Percentiles rank a stretch among this genome's conserved stretches.
Evolutionary conservation across 2,888 invertebrate species (phyloP).

Genomic region (Eulithis prunata): DNA sequence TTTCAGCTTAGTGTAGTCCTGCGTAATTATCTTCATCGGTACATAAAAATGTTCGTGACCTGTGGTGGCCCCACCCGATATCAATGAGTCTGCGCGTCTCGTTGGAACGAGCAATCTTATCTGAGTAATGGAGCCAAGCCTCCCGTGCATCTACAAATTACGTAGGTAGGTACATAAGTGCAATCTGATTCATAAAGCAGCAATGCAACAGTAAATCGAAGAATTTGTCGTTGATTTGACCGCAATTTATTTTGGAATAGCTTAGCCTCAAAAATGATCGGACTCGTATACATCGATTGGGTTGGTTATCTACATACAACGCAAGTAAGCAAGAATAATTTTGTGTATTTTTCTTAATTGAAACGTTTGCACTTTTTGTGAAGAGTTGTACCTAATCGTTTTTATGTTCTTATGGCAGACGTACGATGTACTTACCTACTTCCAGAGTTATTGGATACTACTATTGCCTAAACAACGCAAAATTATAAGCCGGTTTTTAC

Average conservation of each 20-base stretch:
- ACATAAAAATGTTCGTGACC: slow-evolving; percentile 37
- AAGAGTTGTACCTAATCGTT: too few species aligned
- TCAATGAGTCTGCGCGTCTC: slow-evolving; percentile 35
- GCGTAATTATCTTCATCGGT: slow-evolving; percentile 16
- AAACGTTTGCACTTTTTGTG: too few species aligned
- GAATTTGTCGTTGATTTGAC: not conserved
- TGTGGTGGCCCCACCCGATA: slow-evolving; percentile 20
- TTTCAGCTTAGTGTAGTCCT: not conserved
- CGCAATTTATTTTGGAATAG: not conserved
- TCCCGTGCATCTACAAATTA: slow-evolving; percentile 37
- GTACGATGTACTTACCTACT: too few species aligned
- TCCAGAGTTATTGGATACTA: too few species aligned
- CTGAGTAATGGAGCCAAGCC: slow-evolving; percentile 48
- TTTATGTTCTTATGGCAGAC: too few species aligned
- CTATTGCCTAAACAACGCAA: too few species aligned
- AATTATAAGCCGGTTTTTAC: too few species aligned
- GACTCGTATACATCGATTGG: too few species aligned
- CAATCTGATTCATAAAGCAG: slow-evolving; percentile 20
- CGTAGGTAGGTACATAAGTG: slow-evolving; percentile 1
- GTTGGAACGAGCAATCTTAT: slow-evolving; percentile 24
- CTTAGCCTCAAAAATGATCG: too few species aligned
- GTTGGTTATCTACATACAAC: too few species aligned
- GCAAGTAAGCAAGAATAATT: too few species aligned
- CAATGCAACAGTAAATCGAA: not conserved
- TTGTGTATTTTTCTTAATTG: too few species aligned